phyloP scores from a whole-genome alignment of 2,113 vertebrate species.

The Pelusios castaneus region DNA sequence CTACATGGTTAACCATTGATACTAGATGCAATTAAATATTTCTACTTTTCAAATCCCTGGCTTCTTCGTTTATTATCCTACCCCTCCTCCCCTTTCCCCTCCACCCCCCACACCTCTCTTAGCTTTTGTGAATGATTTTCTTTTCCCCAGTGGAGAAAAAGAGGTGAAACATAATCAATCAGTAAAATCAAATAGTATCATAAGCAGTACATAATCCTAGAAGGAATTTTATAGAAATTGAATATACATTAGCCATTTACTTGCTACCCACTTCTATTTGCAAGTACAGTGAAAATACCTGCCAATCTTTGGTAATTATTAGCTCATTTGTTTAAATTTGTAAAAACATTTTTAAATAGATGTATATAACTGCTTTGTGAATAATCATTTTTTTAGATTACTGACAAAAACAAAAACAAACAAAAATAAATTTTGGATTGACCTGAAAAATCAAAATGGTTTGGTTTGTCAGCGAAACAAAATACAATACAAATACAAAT shows the following conservation, averaged over 20 bases:
- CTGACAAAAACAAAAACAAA: not conserved
- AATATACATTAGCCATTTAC: not conserved
- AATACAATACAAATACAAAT: not conserved
- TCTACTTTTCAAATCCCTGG: not conserved
- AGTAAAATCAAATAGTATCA: not conserved
- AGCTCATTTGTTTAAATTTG: not conserved
- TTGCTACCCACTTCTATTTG: not conserved
- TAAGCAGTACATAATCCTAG: not conserved
- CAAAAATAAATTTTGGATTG: not conserved
- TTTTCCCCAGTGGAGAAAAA: conserved; percentile 2
- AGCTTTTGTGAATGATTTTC: not conserved
- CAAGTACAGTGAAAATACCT: not conserved
- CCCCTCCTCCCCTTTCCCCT: no score
- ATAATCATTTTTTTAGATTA: not conserved
- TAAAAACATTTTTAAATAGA: not conserved
- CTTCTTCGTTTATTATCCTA: conserved; percentile 9
- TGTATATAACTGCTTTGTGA: not conserved
- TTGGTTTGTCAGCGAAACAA: not conserved
- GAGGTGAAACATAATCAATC: conserved; percentile 21
- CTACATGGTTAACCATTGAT: conserved; percentile 19
- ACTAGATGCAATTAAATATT: conserved; percentile 5
- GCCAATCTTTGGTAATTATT: not conserved
- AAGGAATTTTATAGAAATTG: not conserved
- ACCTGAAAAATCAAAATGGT: not conserved
- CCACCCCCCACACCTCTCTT: not conserved